Evolutionary conservation across 2,797 vertebrate genomes (phyloP).

Genomic region (Mus spretus): DNA sequence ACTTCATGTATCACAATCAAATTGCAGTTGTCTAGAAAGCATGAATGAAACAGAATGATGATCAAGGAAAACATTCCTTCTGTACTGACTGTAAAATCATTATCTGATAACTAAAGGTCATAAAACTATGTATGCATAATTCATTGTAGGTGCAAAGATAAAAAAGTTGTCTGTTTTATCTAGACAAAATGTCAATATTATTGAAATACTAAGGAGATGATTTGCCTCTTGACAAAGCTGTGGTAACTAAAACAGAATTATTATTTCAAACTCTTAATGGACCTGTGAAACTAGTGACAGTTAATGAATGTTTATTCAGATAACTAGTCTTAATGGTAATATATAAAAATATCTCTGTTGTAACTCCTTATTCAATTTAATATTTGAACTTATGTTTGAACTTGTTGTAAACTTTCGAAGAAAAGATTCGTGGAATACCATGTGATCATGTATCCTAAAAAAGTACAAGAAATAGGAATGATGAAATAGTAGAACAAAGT

Average conservation of each 20-base stretch:
- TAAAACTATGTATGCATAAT: neutral
- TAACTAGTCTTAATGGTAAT: neutral
- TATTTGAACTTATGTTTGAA: neutral
- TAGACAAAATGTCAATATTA: neutral
- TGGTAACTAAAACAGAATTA: neutral
- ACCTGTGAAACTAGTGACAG: neutral
- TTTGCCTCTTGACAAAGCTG: neutral
- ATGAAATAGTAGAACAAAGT: neutral
- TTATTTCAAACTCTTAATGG: neutral
- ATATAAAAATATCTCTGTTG: neutral
- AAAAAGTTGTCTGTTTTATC: neutral
- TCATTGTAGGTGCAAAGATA: neutral
- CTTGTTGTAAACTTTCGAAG: neutral
- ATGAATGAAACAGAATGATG: neutral
- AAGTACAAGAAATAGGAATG: neutral
- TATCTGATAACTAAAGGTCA: neutral
- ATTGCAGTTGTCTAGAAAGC: neutral
- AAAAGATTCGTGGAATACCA: neutral
- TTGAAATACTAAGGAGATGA: neutral
- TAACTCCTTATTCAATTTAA: neutral
- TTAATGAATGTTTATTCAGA: neutral
- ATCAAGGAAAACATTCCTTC: neutral
- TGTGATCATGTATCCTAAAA: neutral
- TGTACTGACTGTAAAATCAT: neutral
- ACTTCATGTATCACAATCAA: neutral